Percentiles rank a stretch among this genome's conserved stretches.
phyloP scores from a whole-genome alignment of 2,113 vertebrate species.

The Ammospiza caudacuta region DNA sequence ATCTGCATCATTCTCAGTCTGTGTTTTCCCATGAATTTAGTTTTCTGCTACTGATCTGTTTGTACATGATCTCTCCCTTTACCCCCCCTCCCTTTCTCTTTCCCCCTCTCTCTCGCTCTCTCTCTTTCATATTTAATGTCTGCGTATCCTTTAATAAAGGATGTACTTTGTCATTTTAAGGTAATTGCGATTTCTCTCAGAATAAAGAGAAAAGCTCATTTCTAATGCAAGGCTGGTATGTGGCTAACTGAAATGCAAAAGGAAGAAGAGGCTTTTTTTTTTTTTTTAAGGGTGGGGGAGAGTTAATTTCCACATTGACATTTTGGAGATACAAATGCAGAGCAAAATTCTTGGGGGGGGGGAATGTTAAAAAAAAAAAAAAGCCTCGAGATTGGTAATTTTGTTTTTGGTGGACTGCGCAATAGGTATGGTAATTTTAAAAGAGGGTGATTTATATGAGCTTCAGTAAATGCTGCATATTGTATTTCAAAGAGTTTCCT shows the following conservation, averaged over 20 bases:
- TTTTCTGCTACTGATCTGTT: constrained; percentile 73
- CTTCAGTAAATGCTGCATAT: constrained; percentile 88
- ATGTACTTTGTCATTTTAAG: constrained; percentile 74
- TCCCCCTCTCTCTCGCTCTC: not conserved
- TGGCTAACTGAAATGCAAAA: constrained; percentile 64
- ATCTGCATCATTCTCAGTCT: constrained; percentile 72
- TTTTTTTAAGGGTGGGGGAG: constrained; percentile 2
- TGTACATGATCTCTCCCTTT: constrained; percentile 69
- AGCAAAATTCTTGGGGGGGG: constrained; percentile 1
- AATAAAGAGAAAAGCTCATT: constrained; percentile 74
- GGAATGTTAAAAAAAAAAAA: not conserved
- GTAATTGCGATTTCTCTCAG: constrained; percentile 73
- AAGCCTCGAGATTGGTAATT: constrained; percentile 62
- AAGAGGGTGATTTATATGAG: constrained; percentile 86
- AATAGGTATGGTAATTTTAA: constrained; percentile 79
- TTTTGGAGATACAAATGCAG: constrained; percentile 63
- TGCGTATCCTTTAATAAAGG: constrained; percentile 80
- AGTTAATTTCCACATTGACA: constrained; percentile 71
- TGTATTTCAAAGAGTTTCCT: constrained; percentile 90
- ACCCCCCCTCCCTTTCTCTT: not conserved
- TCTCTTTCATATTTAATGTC: constrained; percentile 74
- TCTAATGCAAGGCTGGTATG: constrained; percentile 70
- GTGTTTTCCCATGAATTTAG: constrained; percentile 77
- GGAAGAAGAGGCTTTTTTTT: constrained; percentile 53
- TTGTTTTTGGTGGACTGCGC: constrained; percentile 76